Conservation (phyloP, 2,113 vertebrate genomes). For the Nasalis larvatus region DNA sequence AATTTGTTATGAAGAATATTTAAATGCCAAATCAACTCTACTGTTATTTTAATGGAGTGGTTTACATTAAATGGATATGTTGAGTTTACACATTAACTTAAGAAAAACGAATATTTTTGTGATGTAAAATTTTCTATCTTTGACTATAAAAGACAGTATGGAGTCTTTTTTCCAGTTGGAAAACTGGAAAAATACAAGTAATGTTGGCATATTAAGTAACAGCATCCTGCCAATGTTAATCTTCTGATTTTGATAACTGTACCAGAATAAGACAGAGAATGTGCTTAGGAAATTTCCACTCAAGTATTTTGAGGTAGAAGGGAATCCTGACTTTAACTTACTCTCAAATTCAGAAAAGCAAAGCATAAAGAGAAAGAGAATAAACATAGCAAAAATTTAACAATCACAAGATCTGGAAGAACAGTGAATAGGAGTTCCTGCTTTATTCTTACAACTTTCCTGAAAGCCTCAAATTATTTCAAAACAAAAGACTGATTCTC, state of each 20-base stretch:
- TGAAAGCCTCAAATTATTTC: not conserved
- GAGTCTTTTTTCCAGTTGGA: not conserved
- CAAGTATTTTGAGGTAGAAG: not conserved
- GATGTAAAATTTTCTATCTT: not conserved
- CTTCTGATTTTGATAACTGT: not conserved
- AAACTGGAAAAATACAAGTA: not conserved
- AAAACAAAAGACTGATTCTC: not conserved
- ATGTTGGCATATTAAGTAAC: not conserved
- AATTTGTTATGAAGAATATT: not conserved
- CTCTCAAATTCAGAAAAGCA: not conserved
- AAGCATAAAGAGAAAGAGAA: not conserved
- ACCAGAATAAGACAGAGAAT: not conserved
- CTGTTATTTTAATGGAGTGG: not conserved
- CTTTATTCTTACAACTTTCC: not conserved
- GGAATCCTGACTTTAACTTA: not conserved
- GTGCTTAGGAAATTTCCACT: not conserved
- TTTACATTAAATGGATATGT: not conserved
- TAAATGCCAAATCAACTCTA: not conserved
- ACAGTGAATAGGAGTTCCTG: not conserved
- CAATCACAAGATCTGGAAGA: not conserved
- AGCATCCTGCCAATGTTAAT: not conserved
- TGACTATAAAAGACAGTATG: not conserved
- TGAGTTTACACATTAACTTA: not conserved
- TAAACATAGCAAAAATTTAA: not conserved
- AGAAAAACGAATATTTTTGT: not conserved